Conservation (phyloP, 2,888 invertebrate species). For the Iphiclides podalirius region DNA sequence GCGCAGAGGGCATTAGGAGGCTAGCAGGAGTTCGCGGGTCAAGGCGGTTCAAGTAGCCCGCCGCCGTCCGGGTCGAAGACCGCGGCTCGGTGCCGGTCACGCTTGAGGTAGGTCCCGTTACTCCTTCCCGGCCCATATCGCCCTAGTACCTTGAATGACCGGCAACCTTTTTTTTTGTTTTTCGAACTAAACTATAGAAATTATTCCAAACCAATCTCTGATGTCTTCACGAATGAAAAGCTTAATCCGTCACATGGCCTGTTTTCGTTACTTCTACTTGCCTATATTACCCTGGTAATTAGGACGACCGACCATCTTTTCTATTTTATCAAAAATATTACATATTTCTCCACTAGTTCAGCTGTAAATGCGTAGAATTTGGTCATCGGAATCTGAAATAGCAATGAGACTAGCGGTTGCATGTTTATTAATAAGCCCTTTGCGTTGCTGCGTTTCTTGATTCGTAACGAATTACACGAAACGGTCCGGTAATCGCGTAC, state of each 20-base stretch:
- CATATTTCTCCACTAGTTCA: neutral
- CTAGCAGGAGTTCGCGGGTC: conserved; percentile 60
- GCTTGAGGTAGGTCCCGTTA: conserved; percentile 64
- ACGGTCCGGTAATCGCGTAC: neutral
- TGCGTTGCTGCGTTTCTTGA: neutral
- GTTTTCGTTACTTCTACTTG: too few species aligned
- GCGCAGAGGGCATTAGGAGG: conserved; percentile 52
- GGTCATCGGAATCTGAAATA: neutral
- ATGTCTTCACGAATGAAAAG: too few species aligned
- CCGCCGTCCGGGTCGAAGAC: conserved; percentile 61
- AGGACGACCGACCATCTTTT: too few species aligned
- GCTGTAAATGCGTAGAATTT: too few species aligned
- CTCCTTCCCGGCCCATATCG: conserved; percentile 48
- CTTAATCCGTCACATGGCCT: too few species aligned
- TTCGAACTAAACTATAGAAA: neutral
- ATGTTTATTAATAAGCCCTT: neutral
- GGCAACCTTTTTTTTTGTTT: neutral
- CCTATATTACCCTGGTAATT: too few species aligned
- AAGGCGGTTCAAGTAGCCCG: conserved; percentile 55
- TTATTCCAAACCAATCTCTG: too few species aligned
- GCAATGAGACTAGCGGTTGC: neutral
- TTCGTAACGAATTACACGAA: conserved; percentile 1
- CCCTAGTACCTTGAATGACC: conserved; percentile 33
- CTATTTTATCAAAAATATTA: neutral
- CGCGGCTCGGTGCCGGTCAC: conserved; percentile 35